These are phyloP conservation scores for Penaeus chinensis DNA, from an alignment of 1,140 invertebrate species.

Conservation along the genomic window DNA sequence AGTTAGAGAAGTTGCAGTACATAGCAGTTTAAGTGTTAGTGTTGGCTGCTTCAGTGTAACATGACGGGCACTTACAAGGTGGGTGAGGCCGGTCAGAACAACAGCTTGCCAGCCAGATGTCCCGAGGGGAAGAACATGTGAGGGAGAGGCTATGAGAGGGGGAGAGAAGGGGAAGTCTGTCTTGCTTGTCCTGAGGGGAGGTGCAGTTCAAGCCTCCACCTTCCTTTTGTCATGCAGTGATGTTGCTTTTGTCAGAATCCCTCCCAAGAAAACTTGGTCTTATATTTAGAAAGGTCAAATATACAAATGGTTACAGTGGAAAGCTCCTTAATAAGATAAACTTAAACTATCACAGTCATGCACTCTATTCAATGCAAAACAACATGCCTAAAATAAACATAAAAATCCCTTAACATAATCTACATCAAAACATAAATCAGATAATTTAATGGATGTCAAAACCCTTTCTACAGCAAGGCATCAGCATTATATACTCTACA, in stretches of 20 bases:
- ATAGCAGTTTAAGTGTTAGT: slow-evolving; percentile 27
- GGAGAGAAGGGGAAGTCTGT: slow-evolving; percentile 1
- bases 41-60: slow-evolving; percentile 39
- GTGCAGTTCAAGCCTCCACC: background rate
- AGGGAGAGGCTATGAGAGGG: slow-evolving; percentile 15
- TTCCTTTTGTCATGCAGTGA: slow-evolving; percentile 26
- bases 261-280: too few species aligned
- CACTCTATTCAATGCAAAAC: too few species aligned
- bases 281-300: background rate
- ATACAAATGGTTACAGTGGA: background rate
- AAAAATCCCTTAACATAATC: too few species aligned
- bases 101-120: slow-evolving; percentile 35
- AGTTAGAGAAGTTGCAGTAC: background rate
- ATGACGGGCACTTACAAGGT: slow-evolving; percentile 35
- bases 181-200: slow-evolving; percentile 15
- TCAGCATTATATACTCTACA: background rate
- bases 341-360: too few species aligned
- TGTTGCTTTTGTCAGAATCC: background rate
- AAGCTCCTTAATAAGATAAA: too few species aligned
- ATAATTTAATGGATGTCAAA: too few species aligned
- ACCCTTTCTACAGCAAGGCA: background rate
- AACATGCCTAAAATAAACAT: too few species aligned
- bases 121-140: slow-evolving; percentile 34
- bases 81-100: slow-evolving; percentile 32
- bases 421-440: too few species aligned